Base-by-base conservation (phyloP, 2,888 invertebrate species). In the Gymnosoma rotundatum region DNA sequence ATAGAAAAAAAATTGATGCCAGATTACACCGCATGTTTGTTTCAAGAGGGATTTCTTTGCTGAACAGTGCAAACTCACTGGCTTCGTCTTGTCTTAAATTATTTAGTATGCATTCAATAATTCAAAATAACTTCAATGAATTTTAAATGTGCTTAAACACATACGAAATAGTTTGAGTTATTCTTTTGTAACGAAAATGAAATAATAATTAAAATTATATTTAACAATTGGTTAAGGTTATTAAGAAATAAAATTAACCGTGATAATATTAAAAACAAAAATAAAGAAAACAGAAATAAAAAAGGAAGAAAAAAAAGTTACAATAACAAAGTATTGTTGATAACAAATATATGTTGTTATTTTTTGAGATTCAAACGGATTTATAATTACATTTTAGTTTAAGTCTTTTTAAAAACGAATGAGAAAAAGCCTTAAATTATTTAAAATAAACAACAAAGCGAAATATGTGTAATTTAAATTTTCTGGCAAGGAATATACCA, bases 391-490 rank as follows among this genome's bases (percentile, higher is more conserved):
- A 48, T 63, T 63, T 78, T 20, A 54, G 14, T 45, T 63, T 20
- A 1, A 18, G 45, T 16, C n/a, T n/a, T 7, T 50, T 73, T 6
- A 38, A n/a, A 42, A 69, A 16, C 42, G 54, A 38, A 38, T 14
- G 18, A 54, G 32, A 42, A 60, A 32, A 32, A 32, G 25, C 42
- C 10, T 16, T 16, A 56, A 32, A 36, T 32, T 36, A n/a, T n/a
- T 50, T 20, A 38, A 66, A 61, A 54, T 32, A 36, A 64, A 76
- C 18, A 76, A 64, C 8, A 52, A 54, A 78, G n/a, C 45, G 54
- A 36, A 64, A 72, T 72, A 70, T 78, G 50, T 70, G 72, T 78
- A 72, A 70, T 70, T 64, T 78, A 36, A 78, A 78, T 72, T 70
- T 72, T 63, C 32, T 64, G 70, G 48, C 78, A 78, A 64, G 56